Evolutionary conservation across 1,140 invertebrate species (phyloP).

Genomic region (Cotesia typhae): DNA sequence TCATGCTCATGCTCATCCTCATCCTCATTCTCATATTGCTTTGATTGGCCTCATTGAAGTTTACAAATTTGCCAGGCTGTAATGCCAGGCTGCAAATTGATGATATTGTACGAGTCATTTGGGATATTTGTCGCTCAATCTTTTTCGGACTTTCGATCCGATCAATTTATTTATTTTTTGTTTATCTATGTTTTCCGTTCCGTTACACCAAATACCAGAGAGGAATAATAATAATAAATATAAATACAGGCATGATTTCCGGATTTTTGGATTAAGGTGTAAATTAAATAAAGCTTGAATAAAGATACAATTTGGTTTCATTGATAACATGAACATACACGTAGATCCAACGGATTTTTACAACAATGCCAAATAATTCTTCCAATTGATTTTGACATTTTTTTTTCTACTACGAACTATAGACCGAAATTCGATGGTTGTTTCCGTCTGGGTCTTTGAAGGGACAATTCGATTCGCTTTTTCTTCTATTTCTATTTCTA

Average conservation of each 20-base stretch:
- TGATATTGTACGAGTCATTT: background rate
- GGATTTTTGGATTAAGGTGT: background rate
- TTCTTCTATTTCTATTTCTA: background rate
- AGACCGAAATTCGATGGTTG: background rate
- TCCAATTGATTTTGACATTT: constrained; percentile 15
- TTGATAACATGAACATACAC: constrained; percentile 14
- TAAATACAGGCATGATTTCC: background rate
- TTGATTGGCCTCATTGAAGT: no score
- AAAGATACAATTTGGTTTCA: constrained; percentile 32
- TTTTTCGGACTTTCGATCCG: no score
- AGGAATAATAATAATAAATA: background rate
- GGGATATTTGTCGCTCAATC: background rate
- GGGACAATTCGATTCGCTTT: constrained; percentile 1
- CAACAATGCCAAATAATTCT: constrained; percentile 29
- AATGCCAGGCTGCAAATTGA: background rate
- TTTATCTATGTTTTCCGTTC: no score
- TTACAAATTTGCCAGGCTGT: background rate
- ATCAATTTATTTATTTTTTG: no score
- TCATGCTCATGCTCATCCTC: no score
- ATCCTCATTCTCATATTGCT: background rate
- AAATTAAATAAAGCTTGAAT: constrained; percentile 26
- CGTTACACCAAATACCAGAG: no score
- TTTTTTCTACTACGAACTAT: background rate
- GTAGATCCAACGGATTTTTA: constrained; percentile 17
- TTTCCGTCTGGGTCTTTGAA: background rate